A percentile compares a stretch with the other conserved stretches of the same genome.
phyloP scores from a whole-genome alignment of 2,797 vertebrate species.

The Gymnothorax javanicus region DNA sequence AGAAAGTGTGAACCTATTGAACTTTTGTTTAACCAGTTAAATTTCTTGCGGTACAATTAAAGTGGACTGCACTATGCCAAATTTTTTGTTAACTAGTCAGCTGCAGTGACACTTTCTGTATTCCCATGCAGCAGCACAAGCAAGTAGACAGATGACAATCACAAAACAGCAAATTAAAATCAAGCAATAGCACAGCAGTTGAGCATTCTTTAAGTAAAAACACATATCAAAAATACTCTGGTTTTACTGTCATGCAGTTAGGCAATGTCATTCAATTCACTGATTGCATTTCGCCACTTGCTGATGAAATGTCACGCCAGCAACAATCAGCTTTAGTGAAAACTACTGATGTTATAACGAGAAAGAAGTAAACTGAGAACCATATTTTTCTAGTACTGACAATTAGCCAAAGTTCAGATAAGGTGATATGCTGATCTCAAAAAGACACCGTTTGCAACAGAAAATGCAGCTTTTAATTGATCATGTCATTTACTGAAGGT shows the following conservation, averaged over 20 bases:
- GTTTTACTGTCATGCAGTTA: background rate
- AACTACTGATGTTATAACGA: background rate
- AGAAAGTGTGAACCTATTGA: slow-evolving; percentile 1
- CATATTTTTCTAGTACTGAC: background rate
- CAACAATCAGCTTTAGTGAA: background rate
- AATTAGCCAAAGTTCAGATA: background rate
- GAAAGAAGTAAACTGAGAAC: background rate
- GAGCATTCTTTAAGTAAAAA: background rate
- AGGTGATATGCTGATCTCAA: no score
- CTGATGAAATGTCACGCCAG: background rate
- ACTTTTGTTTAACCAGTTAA: background rate
- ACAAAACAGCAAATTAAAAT: background rate
- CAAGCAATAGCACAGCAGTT: background rate
- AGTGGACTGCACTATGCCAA: background rate
- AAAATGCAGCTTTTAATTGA: no score
- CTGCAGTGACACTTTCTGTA: background rate
- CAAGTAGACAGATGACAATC: background rate
- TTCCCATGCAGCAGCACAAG: background rate
- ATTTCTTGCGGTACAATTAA: background rate
- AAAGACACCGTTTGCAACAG: no score
- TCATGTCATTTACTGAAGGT: no score
- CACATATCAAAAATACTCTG: background rate
- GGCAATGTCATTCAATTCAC: background rate
- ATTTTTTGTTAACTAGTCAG: background rate
- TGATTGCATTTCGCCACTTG: background rate